Evolutionary conservation across 1,140 invertebrate species (phyloP).

Genomic region (Aphelenchoides besseyi): DNA sequence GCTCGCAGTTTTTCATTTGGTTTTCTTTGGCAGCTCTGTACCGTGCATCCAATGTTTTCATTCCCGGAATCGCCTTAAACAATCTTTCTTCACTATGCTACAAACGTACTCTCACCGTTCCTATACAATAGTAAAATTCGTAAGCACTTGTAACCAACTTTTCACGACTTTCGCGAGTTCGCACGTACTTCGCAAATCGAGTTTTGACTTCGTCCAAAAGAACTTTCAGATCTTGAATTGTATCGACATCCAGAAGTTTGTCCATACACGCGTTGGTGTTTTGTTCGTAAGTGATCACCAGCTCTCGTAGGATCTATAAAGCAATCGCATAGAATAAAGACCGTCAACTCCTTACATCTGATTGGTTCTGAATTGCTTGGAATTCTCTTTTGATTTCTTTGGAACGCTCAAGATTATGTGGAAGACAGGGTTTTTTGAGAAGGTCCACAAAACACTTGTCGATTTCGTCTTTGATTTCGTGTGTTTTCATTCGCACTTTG

Average conservation of each 20-base stretch:
- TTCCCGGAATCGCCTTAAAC: constrained; percentile 1
- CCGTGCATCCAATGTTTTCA: neutral
- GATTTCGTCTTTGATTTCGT: neutral
- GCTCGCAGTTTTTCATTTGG: neutral
- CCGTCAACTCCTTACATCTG: neutral
- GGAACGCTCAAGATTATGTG: neutral
- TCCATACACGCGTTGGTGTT: neutral
- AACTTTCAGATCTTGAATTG: neutral
- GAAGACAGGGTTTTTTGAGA: neutral
- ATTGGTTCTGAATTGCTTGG: neutral
- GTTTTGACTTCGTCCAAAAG: neutral
- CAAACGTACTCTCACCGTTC: too few relatives aligned
- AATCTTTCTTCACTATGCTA: too few relatives aligned
- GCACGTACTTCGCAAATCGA: neutral
- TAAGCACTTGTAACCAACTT: neutral
- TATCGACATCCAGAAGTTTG: neutral
- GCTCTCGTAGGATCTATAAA: neutral
- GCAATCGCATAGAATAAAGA: neutral
- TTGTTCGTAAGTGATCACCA: neutral
- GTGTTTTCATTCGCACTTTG: too few relatives aligned
- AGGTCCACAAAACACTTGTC: too few relatives aligned
- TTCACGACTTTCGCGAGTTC: neutral
- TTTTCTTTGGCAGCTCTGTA: neutral
- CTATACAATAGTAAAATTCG: neutral
- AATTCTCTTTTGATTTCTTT: neutral